Percentiles rank a stretch among this genome's conserved stretches.
phyloP scores from a whole-genome alignment of 2,113 vertebrate species.

The Tiliqua scincoides region DNA sequence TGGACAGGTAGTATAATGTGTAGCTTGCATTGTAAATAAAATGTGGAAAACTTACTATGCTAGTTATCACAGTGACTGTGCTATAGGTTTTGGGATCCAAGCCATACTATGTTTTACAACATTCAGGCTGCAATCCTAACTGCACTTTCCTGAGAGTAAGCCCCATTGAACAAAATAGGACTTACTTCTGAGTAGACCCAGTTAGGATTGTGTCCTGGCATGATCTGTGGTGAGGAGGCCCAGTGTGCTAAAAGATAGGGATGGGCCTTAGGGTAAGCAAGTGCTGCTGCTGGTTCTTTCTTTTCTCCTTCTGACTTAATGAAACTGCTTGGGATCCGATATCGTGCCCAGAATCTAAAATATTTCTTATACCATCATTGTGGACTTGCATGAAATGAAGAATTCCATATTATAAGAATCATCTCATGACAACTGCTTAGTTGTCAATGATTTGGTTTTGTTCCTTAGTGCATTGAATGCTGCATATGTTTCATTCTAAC shows the following conservation, averaged over 20 bases:
- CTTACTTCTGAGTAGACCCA: too few species aligned
- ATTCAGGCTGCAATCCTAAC: too few species aligned
- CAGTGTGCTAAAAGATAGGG: not conserved
- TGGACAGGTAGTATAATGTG: slow-evolving; percentile 85
- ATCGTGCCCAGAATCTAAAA: not conserved
- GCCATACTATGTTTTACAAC: not conserved
- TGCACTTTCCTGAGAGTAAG: too few species aligned
- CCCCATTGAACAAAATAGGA: too few species aligned
- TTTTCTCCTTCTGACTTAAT: too few species aligned
- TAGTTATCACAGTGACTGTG: not conserved
- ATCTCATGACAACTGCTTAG: too few species aligned
- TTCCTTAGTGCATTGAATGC: too few species aligned
- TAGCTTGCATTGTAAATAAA: not conserved
- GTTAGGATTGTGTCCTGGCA: not conserved
- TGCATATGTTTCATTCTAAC: not conserved
- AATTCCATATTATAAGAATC: not conserved
- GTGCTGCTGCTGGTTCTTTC: not conserved
- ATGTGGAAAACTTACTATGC: not conserved
- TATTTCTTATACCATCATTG: not conserved
- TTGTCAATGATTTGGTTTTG: too few species aligned
- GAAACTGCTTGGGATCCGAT: not conserved
- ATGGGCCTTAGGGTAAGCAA: not conserved
- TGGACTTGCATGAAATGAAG: not conserved
- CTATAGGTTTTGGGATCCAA: not conserved
- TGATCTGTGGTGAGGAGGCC: not conserved